Conservation (phyloP, 2,797 vertebrate genomes). For the Cyprinella venusta region DNA sequence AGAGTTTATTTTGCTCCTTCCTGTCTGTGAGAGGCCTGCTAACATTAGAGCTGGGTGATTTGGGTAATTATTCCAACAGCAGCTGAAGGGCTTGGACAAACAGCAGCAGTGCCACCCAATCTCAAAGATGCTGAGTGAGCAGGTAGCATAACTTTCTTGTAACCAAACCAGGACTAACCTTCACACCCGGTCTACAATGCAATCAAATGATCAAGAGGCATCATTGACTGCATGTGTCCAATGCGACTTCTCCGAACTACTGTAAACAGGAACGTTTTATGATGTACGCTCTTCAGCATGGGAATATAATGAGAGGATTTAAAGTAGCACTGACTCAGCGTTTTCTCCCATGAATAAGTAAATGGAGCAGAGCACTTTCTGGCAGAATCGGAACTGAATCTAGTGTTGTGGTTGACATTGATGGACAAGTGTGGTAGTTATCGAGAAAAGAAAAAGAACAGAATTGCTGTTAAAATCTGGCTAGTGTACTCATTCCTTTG, state of each 20-base stretch:
- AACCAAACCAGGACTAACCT: background rate
- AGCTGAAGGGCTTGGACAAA: constrained; percentile 33
- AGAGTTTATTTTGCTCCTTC: constrained; percentile 1
- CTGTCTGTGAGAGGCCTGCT: constrained; percentile 35
- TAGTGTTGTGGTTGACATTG: constrained; percentile 54
- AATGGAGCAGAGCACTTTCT: constrained; percentile 48
- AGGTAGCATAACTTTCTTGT: background rate
- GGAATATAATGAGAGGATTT: constrained; percentile 47
- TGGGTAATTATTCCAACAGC: constrained; percentile 54
- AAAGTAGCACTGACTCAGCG: constrained; percentile 48
- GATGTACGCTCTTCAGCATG: background rate
- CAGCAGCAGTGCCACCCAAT: background rate
- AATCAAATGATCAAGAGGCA: background rate
- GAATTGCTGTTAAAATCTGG: constrained; percentile 40
- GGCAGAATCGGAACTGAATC: constrained; percentile 48
- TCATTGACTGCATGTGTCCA: background rate
- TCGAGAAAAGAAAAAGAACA: constrained; percentile 6
- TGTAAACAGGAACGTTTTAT: constrained; percentile 1
- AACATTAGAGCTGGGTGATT: constrained; percentile 64
- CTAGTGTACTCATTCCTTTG: constrained; percentile 13
- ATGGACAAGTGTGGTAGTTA: constrained; percentile 36
- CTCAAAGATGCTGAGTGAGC: constrained; percentile 6
- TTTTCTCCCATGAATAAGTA: constrained; percentile 56
- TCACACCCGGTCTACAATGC: background rate
- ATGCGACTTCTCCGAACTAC: background rate